These are phyloP conservation scores for Halcyon leucocephala DNA, from an alignment of 2,797 vertebrate genomes.

Conservation along the genomic window DNA sequence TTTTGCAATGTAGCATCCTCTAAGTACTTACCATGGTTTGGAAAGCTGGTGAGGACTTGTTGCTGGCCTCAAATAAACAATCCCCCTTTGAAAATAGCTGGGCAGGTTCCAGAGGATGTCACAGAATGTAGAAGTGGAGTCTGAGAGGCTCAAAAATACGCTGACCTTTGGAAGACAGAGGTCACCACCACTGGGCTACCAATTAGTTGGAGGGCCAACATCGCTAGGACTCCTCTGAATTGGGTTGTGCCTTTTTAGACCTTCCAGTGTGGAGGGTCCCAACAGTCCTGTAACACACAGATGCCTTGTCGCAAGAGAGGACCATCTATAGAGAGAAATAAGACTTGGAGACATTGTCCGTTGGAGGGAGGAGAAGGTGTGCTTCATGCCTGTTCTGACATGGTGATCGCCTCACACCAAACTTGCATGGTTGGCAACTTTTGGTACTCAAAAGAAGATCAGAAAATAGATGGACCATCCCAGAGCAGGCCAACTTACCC, in stretches of 20 bases:
- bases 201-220: neutral
- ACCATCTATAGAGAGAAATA: neutral
- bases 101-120: neutral
- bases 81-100: neutral
- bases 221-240: neutral
- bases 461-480: neutral
- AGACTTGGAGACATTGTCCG: neutral
- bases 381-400: accelerated
- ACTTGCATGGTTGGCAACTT: neutral
- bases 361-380: neutral
- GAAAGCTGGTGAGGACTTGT: neutral
- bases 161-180: neutral
- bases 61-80: neutral
- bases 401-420: neutral
- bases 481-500: neutral
- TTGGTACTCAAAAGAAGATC: accelerated
- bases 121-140: neutral
- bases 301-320: neutral
- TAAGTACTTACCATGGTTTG: neutral
- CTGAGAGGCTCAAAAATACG: neutral
- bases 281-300: neutral
- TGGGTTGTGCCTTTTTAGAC: neutral
- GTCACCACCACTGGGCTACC: neutral
- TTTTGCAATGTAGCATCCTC: neutral
- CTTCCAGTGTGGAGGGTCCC: neutral